phyloP scores from a whole-genome alignment of 2,797 vertebrate genomes.

The Steatocranus sp. region DNA sequence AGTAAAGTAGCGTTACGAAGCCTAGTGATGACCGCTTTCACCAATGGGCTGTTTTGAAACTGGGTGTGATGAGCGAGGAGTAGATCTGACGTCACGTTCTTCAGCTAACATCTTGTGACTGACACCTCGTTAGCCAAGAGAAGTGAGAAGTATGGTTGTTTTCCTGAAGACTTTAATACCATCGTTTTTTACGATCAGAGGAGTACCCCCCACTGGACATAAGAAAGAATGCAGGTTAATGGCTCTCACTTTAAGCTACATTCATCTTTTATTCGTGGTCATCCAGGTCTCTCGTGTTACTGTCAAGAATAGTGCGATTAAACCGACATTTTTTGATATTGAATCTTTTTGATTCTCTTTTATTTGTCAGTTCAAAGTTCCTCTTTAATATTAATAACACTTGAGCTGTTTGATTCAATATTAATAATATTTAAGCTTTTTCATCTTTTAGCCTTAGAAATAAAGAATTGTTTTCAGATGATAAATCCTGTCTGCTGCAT shows the following conservation, averaged over 20 bases:
- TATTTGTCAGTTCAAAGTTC: not conserved
- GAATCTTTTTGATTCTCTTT: not conserved
- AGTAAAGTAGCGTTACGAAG: not conserved
- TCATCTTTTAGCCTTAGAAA: not conserved
- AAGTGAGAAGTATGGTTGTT: not conserved
- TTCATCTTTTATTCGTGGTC: not conserved
- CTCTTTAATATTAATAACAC: not conserved
- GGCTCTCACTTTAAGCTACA: not conserved
- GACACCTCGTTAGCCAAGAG: not conserved
- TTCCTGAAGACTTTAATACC: not conserved
- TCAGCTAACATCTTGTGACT: not conserved
- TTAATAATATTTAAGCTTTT: not conserved
- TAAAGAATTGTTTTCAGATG: not conserved
- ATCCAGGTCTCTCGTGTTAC: not conserved
- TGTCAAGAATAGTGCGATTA: not conserved
- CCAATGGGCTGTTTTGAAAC: not conserved
- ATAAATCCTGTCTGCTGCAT: not conserved
- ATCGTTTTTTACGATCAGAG: not conserved
- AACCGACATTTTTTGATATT: no score
- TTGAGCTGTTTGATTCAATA: not conserved
- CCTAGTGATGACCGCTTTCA: not conserved
- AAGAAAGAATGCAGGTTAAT: not conserved
- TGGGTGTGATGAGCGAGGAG: not conserved
- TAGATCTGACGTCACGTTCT: not conserved
- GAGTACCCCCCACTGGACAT: not conserved